Conservation (phyloP, 1,140 invertebrate species). For the Akabosia matsudoensis region DNA sequence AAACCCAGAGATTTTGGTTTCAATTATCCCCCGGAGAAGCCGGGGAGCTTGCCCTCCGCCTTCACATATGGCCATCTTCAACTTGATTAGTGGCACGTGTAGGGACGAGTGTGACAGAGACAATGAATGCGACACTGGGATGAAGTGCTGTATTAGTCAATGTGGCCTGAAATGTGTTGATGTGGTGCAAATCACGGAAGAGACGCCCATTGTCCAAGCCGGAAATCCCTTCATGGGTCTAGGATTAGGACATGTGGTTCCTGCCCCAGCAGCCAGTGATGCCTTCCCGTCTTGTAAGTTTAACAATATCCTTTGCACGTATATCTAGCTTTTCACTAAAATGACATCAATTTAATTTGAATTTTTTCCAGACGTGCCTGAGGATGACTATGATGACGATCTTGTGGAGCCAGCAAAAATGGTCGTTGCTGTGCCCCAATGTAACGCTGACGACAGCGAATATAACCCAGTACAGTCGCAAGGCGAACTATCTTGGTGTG, state of each 20-base stretch:
- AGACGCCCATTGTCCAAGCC: not conserved
- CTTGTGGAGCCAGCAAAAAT: conserved; percentile 30
- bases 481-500: conserved; percentile 52
- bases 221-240: not conserved
- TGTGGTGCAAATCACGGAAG: not conserved
- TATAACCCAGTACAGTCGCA: conserved; percentile 50
- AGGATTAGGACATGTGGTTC: not conserved
- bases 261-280: not conserved
- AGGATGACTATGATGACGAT: conserved; percentile 9
- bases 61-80: conserved; percentile 36
- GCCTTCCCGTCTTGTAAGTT: not conserved
- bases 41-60: conserved; percentile 39
- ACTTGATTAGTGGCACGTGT: conserved; percentile 42
- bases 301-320: too few species aligned
- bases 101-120: conserved; percentile 45
- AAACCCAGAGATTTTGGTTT: conserved; percentile 37
- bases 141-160: conserved; percentile 46
- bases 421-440: conserved; percentile 49
- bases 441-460: conserved; percentile 48
- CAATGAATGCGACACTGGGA: conserved; percentile 42
- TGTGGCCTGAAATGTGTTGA: conserved; percentile 46
- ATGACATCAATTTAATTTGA: not conserved
- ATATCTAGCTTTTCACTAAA: not conserved
- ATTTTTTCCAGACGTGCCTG: not conserved
- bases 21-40: conserved; percentile 32